Conservation (phyloP, 2,113 vertebrate genomes). For the Heloderma charlesbogerti region DNA sequence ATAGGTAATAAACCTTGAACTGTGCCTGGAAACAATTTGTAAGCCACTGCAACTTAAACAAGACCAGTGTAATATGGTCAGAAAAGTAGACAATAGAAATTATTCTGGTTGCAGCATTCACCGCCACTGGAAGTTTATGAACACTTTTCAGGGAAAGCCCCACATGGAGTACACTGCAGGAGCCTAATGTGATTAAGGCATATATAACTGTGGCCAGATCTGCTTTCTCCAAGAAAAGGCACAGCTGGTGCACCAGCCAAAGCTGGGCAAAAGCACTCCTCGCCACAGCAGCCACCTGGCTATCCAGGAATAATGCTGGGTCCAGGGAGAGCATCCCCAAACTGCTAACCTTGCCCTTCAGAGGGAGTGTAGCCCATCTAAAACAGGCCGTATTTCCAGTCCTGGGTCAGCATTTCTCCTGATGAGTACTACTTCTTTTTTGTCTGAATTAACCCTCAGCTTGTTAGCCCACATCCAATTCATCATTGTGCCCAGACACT, state of each 20-base stretch:
- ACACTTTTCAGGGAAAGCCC: background rate
- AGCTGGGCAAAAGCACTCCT: background rate
- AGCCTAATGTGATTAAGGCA: background rate
- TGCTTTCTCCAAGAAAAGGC: background rate
- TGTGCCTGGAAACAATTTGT: background rate
- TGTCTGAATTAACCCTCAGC: background rate
- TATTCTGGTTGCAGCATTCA: background rate
- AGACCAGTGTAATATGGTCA: background rate
- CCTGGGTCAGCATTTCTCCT: background rate
- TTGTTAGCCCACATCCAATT: background rate
- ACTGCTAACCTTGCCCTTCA: background rate
- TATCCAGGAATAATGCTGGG: background rate
- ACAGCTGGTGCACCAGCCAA: background rate
- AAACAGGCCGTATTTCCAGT: background rate
- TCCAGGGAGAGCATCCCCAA: background rate
- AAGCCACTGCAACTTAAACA: background rate
- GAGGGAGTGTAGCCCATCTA: background rate
- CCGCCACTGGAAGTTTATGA: background rate
- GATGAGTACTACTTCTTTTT: background rate
- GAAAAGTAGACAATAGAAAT: background rate
- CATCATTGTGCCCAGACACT: background rate
- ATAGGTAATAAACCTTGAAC: background rate
- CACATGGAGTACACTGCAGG: background rate
- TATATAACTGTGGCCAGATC: background rate
- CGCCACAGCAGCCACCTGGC: background rate